Base-by-base conservation (phyloP, 1,140 invertebrate species). In the Lasioglossum albipes region DNA sequence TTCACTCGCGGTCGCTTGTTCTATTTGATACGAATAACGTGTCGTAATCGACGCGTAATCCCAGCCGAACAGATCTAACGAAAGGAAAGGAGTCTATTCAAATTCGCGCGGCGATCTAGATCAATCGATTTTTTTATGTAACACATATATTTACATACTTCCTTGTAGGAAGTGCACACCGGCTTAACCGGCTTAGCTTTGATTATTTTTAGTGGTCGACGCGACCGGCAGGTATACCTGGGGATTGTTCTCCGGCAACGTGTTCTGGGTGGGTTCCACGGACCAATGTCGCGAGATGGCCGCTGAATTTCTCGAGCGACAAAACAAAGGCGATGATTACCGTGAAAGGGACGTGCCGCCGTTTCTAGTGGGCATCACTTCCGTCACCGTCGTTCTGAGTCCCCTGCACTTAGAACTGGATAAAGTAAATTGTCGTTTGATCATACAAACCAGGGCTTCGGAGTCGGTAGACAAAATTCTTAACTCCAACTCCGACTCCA, bases 181-280 rank as follows among this genome's bases (percentile, higher is more conserved):
- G 13, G 52, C 18, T 45, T n/a, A 22, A 16, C 13, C 6, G 13
- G 52, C 18, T 45, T n/a, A 22, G 45, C 31, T 41, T 64, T 22
- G 2, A 57, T 45, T 88, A 87, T 36, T 89, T 90, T 27, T 70
- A 93, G 92, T 92, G 85, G 64, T 88, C 12, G 92, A 93, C 75
- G 88, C 92, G 2, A 91, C 85, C 85, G 93, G 93, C 67, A 89
- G 87, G 74, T 84, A 89, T 69, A 79, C 83, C 2, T 89, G 88
- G 59, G 91, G 91, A 20, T 61, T 92, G 52, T 88, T 91, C 77
- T 91, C 88, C 61, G 91, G 89, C 16, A 91, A 90, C 62, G 84
- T 76, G 42, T 92, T 87, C 73, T 93, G 92, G 93, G 79, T 90
- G 0, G 93, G 93, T 20, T 87, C 89, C 10, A 82, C 87, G 9